Conservation (phyloP, 2,797 vertebrate species). For the Meda fulgida region DNA sequence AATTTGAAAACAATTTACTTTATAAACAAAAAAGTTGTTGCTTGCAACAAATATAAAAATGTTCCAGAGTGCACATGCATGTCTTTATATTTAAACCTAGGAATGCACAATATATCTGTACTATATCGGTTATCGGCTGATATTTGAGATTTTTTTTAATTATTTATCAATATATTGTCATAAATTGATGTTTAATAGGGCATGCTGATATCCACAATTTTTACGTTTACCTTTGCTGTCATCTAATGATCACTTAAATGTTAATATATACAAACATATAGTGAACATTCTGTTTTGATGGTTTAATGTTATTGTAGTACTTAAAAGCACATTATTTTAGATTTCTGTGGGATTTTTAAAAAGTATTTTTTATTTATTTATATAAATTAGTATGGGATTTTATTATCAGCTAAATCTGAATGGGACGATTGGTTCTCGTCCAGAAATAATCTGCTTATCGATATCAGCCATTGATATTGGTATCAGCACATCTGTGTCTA, state of each 20-base stretch:
- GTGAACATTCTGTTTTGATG: background rate
- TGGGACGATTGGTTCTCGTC: background rate
- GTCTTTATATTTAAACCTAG: background rate
- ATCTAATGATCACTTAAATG: background rate
- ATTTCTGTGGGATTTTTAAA: background rate
- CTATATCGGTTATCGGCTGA: background rate
- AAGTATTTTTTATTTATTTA: no score
- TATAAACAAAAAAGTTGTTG: background rate
- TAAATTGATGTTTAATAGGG: background rate
- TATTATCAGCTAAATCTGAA: background rate
- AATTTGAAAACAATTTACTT: background rate
- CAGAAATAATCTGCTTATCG: background rate
- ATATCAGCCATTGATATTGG: background rate
- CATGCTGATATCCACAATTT: background rate
- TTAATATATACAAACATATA: background rate
- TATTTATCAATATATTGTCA: background rate
- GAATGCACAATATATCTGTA: background rate
- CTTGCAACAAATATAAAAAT: background rate
- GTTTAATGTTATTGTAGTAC: background rate
- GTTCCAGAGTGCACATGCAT: background rate
- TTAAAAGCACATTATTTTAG: no score
- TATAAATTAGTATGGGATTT: background rate
- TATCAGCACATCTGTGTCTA: background rate
- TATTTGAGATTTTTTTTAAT: background rate
- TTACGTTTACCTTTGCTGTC: background rate